Percentiles rank a stretch among this genome's conserved stretches.
Conservation (phyloP, 2,113 vertebrate genomes). For the Telmatochromis brachygnathus region DNA sequence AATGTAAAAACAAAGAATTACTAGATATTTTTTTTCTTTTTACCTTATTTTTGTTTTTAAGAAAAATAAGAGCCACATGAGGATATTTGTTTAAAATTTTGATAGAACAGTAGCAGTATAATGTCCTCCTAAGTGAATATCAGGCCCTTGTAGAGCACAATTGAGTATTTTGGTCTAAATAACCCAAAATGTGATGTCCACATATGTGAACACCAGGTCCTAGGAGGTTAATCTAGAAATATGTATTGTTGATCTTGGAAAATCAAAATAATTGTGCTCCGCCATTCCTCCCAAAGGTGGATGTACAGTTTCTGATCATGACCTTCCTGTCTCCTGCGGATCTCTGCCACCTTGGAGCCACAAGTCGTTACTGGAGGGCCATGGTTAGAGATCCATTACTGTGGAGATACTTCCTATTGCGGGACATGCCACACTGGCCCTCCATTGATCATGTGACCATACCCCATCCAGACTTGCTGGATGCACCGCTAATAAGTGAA, state of each 20-base stretch:
- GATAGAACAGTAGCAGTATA: background rate
- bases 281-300: conserved; percentile 63
- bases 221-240: background rate
- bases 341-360: conserved; percentile 81
- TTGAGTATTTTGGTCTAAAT: background rate
- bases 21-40: background rate
- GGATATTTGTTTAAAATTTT: background rate
- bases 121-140: background rate
- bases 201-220: background rate
- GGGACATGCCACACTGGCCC: conserved; percentile 81
- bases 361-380: conserved; percentile 81
- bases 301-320: conserved; percentile 84
- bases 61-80: background rate
- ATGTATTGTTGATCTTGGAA: background rate
- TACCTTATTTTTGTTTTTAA: background rate
- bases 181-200: background rate
- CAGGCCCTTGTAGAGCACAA: background rate
- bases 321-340: conserved; percentile 84
- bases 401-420: conserved; percentile 84
- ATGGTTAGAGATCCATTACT: conserved; percentile 82
- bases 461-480: conserved; percentile 76
- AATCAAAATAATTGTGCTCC: background rate
- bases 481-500: conserved; percentile 62
- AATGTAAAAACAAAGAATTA: background rate
- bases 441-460: conserved; percentile 84